A percentile compares a stretch with the other conserved stretches of the same genome.
These are phyloP conservation scores for Minunthozetes semirufus DNA, from an alignment of 2,888 invertebrate genomes.

Conservation along the genomic window DNA sequence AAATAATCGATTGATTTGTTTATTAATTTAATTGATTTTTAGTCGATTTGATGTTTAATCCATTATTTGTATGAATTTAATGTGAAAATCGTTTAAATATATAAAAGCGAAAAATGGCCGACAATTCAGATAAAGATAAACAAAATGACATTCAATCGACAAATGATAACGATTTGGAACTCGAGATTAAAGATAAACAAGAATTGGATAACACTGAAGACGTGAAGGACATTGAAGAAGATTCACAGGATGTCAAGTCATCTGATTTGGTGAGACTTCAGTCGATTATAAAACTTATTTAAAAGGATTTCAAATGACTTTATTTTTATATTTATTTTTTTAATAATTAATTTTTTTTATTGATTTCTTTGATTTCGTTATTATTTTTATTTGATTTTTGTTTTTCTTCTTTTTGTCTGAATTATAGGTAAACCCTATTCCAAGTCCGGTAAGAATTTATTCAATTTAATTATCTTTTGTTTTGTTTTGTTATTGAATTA, in stretches of 20 bases:
- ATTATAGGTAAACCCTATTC: background rate
- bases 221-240: background rate
- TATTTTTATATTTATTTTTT: background rate
- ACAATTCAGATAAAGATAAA: constrained; percentile 13
- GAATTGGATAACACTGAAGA: background rate
- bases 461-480: background rate
- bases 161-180: background rate
- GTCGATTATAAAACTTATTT: background rate
- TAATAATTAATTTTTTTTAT: background rate
- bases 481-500: constrained; percentile 18
- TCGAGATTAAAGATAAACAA: background rate
- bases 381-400: constrained; percentile 24
- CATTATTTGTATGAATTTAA: background rate
- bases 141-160: background rate
- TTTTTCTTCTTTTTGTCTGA: constrained; percentile 18
- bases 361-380: constrained; percentile 4
- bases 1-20: background rate
- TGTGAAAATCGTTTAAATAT: background rate
- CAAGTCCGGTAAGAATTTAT: constrained; percentile 34
- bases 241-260: constrained; percentile 12
- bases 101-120: constrained; percentile 12
- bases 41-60: background rate
- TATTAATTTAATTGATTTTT: background rate
- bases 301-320: background rate
- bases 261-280: constrained; percentile 7